A percentile compares a stretch with the other conserved stretches of the same genome.
Conservation (phyloP, 2,888 invertebrate genomes). For the Sphecodes monilicornis region DNA sequence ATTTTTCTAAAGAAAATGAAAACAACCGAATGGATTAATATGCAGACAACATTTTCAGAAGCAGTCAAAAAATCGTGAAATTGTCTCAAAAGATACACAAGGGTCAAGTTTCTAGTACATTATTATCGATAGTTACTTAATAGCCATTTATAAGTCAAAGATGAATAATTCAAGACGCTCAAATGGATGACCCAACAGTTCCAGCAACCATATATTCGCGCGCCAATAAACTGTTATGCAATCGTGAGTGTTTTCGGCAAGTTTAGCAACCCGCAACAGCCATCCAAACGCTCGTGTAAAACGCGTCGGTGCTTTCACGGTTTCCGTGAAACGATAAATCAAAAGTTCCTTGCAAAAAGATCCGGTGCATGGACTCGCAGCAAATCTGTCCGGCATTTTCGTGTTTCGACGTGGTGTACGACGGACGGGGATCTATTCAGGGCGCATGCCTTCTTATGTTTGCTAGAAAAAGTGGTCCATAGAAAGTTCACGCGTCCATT, state of each 20-base stretch:
- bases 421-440: not conserved
- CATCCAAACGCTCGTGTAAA: not conserved
- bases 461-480: slow-evolving; percentile 10
- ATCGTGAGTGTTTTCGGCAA: not conserved
- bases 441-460: not conserved
- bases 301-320: not conserved
- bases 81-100: no score
- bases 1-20: no score
- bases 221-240: not conserved
- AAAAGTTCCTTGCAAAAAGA: not conserved
- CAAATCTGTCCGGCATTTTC: not conserved
- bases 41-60: no score
- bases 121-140: no score
- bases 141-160: no score
- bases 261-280: not conserved
- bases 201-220: not conserved
- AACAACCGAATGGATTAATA: no score
- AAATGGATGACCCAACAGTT: no score
- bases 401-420: not conserved
- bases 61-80: no score
- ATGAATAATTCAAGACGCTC: no score
- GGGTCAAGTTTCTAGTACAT: no score
- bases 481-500: slow-evolving; percentile 16
- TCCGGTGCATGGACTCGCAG: not conserved
- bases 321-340: slow-evolving; percentile 5